A percentile compares a stretch with the other conserved stretches of the same genome.
Conservation (phyloP, 2,797 vertebrate genomes). For the Esox masquinongy region DNA sequence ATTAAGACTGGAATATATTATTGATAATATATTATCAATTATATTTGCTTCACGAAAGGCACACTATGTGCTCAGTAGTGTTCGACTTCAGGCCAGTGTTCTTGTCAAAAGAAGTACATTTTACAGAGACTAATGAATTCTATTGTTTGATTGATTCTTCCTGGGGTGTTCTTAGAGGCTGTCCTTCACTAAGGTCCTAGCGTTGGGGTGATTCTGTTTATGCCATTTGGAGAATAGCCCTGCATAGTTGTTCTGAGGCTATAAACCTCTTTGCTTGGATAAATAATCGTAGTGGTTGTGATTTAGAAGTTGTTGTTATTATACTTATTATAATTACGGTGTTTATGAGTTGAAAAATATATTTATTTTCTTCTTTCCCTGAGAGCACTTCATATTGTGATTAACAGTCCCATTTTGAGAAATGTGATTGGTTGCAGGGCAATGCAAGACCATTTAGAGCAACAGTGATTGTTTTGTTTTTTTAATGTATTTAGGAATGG, state of each 20-base stretch:
- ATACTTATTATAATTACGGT: constrained; percentile 74
- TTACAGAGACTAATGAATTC: constrained; percentile 48
- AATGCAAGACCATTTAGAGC: neutral
- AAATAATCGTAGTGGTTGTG: too few relatives aligned
- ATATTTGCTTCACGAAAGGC: too few relatives aligned
- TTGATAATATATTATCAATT: too few relatives aligned
- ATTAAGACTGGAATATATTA: too few relatives aligned
- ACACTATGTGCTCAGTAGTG: too few relatives aligned
- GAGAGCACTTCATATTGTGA: constrained; percentile 43
- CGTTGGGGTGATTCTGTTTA: neutral
- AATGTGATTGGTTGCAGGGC: constrained; percentile 31
- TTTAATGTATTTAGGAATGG: too few relatives aligned
- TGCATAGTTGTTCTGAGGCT: too few relatives aligned
- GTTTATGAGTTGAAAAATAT: constrained; percentile 51
- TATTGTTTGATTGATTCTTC: constrained; percentile 61
- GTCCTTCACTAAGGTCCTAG: neutral
- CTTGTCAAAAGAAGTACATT: too few relatives aligned
- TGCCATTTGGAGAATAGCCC: too few relatives aligned
- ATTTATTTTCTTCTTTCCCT: constrained; percentile 13
- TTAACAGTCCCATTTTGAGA: constrained; percentile 23
- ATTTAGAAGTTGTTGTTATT: constrained; percentile 51
- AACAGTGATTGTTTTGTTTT: too few relatives aligned
- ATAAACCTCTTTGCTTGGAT: too few relatives aligned
- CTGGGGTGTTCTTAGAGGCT: constrained; percentile 40
- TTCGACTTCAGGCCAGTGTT: too few relatives aligned